Conservation (phyloP, 2,888 invertebrate genomes). For the Drosophila falleni region DNA sequence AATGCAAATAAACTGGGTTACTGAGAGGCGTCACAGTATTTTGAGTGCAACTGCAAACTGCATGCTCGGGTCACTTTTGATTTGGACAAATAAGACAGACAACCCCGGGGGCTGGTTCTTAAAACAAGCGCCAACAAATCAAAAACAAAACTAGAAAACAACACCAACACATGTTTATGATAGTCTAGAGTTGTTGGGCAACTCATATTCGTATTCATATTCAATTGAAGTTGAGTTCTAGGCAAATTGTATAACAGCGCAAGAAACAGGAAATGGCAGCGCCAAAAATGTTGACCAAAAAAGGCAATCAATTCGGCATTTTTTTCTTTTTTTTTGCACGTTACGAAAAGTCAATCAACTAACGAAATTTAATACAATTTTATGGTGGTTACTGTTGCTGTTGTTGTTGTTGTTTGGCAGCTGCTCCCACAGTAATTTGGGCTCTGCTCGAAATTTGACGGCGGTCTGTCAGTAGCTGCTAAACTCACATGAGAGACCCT, state of each 20-base stretch:
- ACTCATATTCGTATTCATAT: constrained; percentile 32
- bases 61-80: constrained; percentile 43
- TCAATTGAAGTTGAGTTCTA: constrained; percentile 41
- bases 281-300: constrained; percentile 69
- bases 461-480: constrained; percentile 70
- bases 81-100: constrained; percentile 40
- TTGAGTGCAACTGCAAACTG: constrained; percentile 26
- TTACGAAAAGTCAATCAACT: constrained; percentile 75
- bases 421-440: constrained; percentile 61
- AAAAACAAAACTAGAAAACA: constrained; percentile 12
- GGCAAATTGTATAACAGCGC: constrained; percentile 52
- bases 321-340: constrained; percentile 51
- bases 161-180: constrained; percentile 47
- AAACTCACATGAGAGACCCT: constrained; percentile 40
- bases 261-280: constrained; percentile 63
- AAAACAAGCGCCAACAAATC: constrained; percentile 37
- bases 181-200: constrained; percentile 18
- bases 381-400: constrained; percentile 37
- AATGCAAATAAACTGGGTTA: constrained; percentile 69
- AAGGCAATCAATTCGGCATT: constrained; percentile 59
- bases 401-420: constrained; percentile 33
- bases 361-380: constrained; percentile 79
- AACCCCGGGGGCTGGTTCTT: constrained; percentile 11
- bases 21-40: constrained; percentile 49
- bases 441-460: constrained; percentile 74